Base-by-base conservation (phyloP, 2,888 invertebrate species). In the Meganola albula region DNA sequence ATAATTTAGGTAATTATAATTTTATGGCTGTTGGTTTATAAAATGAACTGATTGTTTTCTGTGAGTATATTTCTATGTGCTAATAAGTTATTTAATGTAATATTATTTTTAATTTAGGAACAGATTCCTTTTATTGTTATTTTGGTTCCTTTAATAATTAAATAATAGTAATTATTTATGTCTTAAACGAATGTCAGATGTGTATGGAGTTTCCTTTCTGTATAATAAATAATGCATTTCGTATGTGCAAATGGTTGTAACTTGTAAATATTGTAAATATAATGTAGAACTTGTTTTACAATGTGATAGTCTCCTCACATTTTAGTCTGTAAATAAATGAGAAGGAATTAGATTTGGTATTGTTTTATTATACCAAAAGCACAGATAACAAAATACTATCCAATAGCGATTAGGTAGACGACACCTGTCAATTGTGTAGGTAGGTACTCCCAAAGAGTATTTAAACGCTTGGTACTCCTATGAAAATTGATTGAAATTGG, bases 291-390 rank as follows among this genome's bases (percentile, higher is more conserved):
- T 71, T 77, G 82, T 83, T 84, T 80, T 76, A 74, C 74, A 74
- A 84, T 85, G 85, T 84, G 84, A 76, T 74, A 69, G 73, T 58
- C 44, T 58, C 59, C 59, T 74, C 80, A 74, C 75, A 74, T 75
- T 67, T 73, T 79, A 79, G 74, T 69, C 58, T 82, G 83, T 84
- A 84, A 84, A 85, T 84, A 84, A 84, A 85, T 69, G 73, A 78
- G 68, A 76, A 78, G 76, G 74, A 75, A 74, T 69, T 76, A 74
- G 62, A 70, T 28, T 24, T 39, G 20, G 34, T 26, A 18, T 52
- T 56, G 66, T 70, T 35, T 35, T 35, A 30, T 12, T 10, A 10
- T 16, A 11, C 14, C 16, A 8, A 29, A 1, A 5, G 4, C 3
- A 21, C 2, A 1, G 3, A 11, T n/a, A n/a, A n/a, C n/a, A n/a